These are phyloP conservation scores for Drosophila nigrodunni DNA, from an alignment of 1,140 invertebrate genomes.

Conservation along the genomic window DNA sequence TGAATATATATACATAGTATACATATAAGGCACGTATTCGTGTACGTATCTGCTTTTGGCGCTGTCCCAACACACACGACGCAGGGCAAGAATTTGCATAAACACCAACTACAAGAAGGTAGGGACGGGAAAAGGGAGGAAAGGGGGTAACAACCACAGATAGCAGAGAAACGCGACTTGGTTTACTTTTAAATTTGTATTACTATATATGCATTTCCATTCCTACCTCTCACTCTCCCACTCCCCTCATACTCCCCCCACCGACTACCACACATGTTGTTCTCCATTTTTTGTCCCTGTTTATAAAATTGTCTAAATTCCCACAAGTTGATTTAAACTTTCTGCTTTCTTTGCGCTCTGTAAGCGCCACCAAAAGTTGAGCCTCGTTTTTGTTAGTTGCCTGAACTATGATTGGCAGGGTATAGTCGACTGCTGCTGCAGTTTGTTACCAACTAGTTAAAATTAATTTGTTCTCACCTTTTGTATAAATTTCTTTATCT, in stretches of 20 bases:
- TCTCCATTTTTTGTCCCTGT: conserved; percentile 55
- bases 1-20: conserved; percentile 67
- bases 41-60: conserved; percentile 70
- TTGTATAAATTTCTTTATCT: conserved; percentile 9
- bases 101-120: conserved; percentile 66
- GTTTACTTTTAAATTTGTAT: conserved; percentile 80
- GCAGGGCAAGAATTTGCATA: conserved; percentile 73
- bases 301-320: conserved; percentile 83
- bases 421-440: background rate
- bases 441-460: background rate
- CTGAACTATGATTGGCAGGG: background rate
- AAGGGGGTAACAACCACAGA: conserved; percentile 59
- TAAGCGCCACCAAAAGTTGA: conserved; percentile 41
- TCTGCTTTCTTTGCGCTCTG: conserved; percentile 62
- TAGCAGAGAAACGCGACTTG: conserved; percentile 66
- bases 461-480: background rate
- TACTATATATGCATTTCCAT: conserved; percentile 56
- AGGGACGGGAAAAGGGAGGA: background rate
- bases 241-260: background rate
- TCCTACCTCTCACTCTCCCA: background rate
- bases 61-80: conserved; percentile 66
- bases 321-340: conserved; percentile 82
- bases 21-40: conserved; percentile 54
- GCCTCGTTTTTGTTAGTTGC: conserved; percentile 58
- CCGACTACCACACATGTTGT: conserved; percentile 28